phyloP scores from a whole-genome alignment of 2,797 vertebrate genomes.

The Sebastes minor region DNA sequence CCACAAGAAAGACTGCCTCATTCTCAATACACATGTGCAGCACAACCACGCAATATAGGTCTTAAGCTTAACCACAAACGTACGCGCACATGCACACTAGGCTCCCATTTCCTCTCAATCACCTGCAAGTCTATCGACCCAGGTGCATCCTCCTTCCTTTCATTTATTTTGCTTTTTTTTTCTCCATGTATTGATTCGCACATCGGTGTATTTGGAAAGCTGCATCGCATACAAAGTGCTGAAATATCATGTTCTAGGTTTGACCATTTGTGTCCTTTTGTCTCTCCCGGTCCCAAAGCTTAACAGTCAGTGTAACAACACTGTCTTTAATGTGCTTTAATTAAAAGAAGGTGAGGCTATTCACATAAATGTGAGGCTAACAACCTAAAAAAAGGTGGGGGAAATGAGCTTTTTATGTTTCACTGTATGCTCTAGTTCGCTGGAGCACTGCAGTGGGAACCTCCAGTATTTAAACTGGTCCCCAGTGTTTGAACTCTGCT shows the following conservation, averaged over 20 bases:
- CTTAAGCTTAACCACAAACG: conserved; percentile 31
- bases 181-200: conserved; percentile 71
- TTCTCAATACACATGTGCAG: conserved; percentile 36
- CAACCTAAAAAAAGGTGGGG: conserved; percentile 8
- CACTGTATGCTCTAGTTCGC: conserved; percentile 66
- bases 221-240: conserved; percentile 38
- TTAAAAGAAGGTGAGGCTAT: conserved; percentile 34
- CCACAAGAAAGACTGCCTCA: conserved; percentile 48
- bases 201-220: conserved; percentile 62
- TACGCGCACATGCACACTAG: conserved; percentile 23
- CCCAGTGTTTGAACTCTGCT: conserved; percentile 76
- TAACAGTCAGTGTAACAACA: conserved; percentile 13
- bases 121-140: conserved; percentile 75
- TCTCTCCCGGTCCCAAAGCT: conserved; percentile 8
- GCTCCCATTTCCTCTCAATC: conserved; percentile 69
- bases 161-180: conserved; percentile 66
- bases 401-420: conserved; percentile 60
- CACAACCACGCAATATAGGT: conserved; percentile 1
- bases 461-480: conserved; percentile 75
- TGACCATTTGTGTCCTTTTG: conserved; percentile 59
- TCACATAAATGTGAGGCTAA: conserved; percentile 29
- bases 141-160: conserved; percentile 68
- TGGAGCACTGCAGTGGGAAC: conserved; percentile 66
- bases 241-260: conserved; percentile 67
- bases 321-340: conserved; percentile 31